These are phyloP conservation scores for Leucophenga montana DNA, from an alignment of 2,888 invertebrate species.

Conservation along the genomic window DNA sequence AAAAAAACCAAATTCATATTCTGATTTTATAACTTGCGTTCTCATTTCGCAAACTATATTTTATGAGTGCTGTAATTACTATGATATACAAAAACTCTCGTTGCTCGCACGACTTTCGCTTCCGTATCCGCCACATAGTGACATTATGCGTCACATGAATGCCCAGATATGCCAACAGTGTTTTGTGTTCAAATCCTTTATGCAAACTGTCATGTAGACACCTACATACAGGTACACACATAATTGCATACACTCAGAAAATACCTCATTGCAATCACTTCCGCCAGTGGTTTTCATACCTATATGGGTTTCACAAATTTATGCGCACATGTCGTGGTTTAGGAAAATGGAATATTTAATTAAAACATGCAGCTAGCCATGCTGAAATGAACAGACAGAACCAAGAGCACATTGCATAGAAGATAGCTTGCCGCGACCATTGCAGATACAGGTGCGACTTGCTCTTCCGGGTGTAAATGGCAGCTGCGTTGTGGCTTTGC, in stretches of 20 bases:
- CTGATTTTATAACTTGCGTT: no score
- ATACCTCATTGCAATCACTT: background rate
- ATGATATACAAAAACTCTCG: no score
- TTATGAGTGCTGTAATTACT: no score
- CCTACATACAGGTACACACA: constrained; percentile 29
- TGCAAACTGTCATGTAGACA: constrained; percentile 51
- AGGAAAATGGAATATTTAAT: constrained; percentile 67
- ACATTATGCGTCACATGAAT: background rate
- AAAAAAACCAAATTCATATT: no score
- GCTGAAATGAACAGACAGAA: constrained; percentile 42
- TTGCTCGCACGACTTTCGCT: background rate
- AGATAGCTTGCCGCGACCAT: background rate
- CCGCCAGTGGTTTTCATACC: no score
- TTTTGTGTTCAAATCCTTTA: constrained; percentile 46
- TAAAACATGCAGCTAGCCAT: constrained; percentile 53
- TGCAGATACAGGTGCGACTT: background rate
- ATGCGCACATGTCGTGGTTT: constrained; percentile 49
- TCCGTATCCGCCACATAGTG: background rate
- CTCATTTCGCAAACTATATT: no score
- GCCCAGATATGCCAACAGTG: constrained; percentile 42
- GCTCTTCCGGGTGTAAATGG: background rate
- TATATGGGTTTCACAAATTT: constrained; percentile 39
- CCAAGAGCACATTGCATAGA: background rate
- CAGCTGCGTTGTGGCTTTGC: constrained; percentile 25
- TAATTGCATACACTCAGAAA: background rate